Evolutionary conservation across 2,888 invertebrate genomes (phyloP).

Genomic region (Liopterus haemorrhoidalis): DNA sequence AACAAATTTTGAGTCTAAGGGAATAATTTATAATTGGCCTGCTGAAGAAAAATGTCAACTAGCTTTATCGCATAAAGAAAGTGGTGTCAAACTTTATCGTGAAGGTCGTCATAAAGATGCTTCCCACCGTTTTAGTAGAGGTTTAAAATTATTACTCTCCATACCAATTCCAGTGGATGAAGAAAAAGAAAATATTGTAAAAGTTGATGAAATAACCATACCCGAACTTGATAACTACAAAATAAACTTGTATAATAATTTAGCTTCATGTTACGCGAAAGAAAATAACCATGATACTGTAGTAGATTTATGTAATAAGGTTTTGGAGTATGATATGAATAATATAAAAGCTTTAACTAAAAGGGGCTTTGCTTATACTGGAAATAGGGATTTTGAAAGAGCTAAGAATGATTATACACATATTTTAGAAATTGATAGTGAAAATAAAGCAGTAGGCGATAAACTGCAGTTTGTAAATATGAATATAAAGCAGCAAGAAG

Average conservation of each 20-base stretch:
- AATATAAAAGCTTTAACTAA: slow-evolving; percentile 51
- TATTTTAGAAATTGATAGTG: slow-evolving; percentile 56
- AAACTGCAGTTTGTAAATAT: slow-evolving; percentile 53
- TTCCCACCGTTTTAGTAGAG: slow-evolving; percentile 66
- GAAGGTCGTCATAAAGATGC: slow-evolving; percentile 59
- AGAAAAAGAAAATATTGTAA: slow-evolving; percentile 46
- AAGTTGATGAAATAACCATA: slow-evolving; percentile 47
- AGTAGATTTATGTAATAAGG: slow-evolving; percentile 54
- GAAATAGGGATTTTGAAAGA: slow-evolving; percentile 58
- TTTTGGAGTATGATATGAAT: slow-evolving; percentile 39
- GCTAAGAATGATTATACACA: slow-evolving; percentile 56
- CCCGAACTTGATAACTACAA: slow-evolving; percentile 55
- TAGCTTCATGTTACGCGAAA: slow-evolving; percentile 74
- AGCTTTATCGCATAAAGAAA: slow-evolving; percentile 46
- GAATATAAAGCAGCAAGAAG: slow-evolving; percentile 55
- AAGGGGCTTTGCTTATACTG: slow-evolving; percentile 48
- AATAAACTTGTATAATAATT: slow-evolving; percentile 69
- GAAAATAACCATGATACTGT: slow-evolving; percentile 61
- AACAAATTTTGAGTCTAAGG: slow-evolving; percentile 41
- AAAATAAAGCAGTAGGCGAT: slow-evolving; percentile 57
- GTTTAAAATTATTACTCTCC: slow-evolving; percentile 66
- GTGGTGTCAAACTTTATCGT: slow-evolving; percentile 60
- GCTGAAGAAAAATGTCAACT: slow-evolving; percentile 44
- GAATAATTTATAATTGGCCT: slow-evolving; percentile 45
- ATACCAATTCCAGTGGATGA: slow-evolving; percentile 49